Evolutionary conservation across 2,113 vertebrate genomes (phyloP).

Genomic region (Tautogolabrus adspersus): DNA sequence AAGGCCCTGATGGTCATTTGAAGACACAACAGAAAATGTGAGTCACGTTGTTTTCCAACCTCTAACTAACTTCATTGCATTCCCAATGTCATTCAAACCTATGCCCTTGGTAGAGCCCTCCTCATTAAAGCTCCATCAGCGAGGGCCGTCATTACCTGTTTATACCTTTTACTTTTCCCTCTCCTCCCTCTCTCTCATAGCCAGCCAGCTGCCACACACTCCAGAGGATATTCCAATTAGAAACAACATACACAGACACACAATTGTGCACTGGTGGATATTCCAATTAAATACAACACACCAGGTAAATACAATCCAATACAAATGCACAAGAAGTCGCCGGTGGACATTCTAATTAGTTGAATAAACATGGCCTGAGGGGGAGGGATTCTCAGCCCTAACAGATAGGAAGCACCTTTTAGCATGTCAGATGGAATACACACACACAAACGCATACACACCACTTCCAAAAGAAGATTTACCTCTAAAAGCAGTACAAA

Average conservation of each 20-base stretch:
- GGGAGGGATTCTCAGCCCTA: not conserved
- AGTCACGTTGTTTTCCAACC: slow-evolving; percentile 12
- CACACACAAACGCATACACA: not conserved
- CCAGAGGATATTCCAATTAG: slow-evolving; percentile 78
- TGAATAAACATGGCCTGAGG: slow-evolving; percentile 32
- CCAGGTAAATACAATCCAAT: slow-evolving; percentile 42
- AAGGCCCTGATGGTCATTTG: not conserved
- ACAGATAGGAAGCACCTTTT: not conserved
- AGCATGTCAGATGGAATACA: slow-evolving; percentile 2
- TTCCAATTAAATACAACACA: slow-evolving; percentile 70
- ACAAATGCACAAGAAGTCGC: slow-evolving; percentile 27
- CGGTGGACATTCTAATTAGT: slow-evolving; percentile 69
- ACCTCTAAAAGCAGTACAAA: not conserved
- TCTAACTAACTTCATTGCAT: slow-evolving; percentile 21
- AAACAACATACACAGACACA: slow-evolving; percentile 63
- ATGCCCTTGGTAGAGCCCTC: slow-evolving; percentile 56
- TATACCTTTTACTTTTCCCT: slow-evolving; percentile 60
- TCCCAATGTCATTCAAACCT: slow-evolving; percentile 26
- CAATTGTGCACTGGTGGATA: slow-evolving; percentile 61
- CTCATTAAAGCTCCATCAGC: slow-evolving; percentile 79
- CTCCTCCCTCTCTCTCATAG: slow-evolving; percentile 67
- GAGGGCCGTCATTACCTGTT: slow-evolving; percentile 78
- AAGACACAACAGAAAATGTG: slow-evolving; percentile 15
- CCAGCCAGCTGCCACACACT: slow-evolving; percentile 75
- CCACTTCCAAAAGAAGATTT: not conserved